phyloP scores from a whole-genome alignment of 2,797 vertebrate species.

The Phataginus tricuspis region DNA sequence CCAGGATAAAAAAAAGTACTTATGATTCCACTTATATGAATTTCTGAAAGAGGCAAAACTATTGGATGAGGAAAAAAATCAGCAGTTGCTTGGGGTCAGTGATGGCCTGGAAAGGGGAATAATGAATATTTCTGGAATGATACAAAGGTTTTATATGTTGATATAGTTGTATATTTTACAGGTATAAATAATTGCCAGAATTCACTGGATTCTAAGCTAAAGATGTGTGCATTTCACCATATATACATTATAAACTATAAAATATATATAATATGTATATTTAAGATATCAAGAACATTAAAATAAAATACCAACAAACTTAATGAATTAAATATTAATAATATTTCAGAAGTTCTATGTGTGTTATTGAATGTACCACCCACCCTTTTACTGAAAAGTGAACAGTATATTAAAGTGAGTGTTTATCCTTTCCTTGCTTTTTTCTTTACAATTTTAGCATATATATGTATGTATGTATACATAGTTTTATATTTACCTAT shows the following conservation, averaged over 20 bases:
- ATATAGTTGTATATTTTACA: not conserved
- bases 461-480: not conserved
- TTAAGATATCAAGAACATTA: not conserved
- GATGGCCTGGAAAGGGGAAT: not conserved
- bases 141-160: not conserved
- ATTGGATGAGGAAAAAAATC: not conserved
- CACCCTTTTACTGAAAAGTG: not conserved
- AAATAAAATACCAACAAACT: not conserved
- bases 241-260: not conserved
- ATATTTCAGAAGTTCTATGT: not conserved
- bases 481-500: not conserved
- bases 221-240: not conserved
- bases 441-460: not conserved
- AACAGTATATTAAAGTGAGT: not conserved
- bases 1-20: not conserved
- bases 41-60: conserved; percentile 4
- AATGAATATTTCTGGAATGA: not conserved
- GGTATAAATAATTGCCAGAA: not conserved
- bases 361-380: not conserved
- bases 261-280: not conserved
- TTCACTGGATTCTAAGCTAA: not conserved
- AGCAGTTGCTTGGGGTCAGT: not conserved
- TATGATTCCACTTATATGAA: not conserved
- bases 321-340: not conserved
- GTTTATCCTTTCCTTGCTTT: not conserved